Evolutionary conservation across 2,888 invertebrate species (phyloP).

Genomic region (Megastigmus dorsalis): DNA sequence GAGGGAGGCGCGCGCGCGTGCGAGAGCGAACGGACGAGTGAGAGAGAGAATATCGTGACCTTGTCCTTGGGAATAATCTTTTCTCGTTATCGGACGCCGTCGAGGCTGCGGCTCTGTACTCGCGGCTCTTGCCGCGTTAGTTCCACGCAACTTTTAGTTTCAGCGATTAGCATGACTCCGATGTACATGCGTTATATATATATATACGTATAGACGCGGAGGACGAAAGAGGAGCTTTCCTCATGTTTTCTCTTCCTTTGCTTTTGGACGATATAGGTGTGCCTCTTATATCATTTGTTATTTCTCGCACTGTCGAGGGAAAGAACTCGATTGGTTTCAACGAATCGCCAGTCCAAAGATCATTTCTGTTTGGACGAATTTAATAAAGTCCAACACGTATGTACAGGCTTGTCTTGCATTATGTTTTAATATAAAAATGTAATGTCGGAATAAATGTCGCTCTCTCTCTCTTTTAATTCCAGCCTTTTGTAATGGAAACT

Average conservation of each 20-base stretch:
- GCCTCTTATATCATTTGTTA: too few species aligned
- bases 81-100: slow-evolving; percentile 72
- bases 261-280: too few species aligned
- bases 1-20: not conserved
- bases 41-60: slow-evolving; percentile 62
- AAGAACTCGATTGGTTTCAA: too few species aligned
- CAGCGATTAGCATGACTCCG: slow-evolving; percentile 40
- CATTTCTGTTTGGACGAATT: too few species aligned
- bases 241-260: not conserved
- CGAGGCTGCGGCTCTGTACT: slow-evolving; percentile 59
- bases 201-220: too few species aligned
- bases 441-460: not conserved
- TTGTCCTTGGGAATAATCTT: slow-evolving; percentile 74
- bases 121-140: slow-evolving; percentile 10
- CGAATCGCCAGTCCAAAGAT: too few species aligned
- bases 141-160: slow-evolving; percentile 3
- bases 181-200: too few species aligned
- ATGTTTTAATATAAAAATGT: too few species aligned
- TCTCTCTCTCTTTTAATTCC: not conserved
- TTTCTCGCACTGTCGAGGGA: too few species aligned
- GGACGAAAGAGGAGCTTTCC: slow-evolving; percentile 34
- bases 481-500: too few species aligned
- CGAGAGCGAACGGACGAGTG: slow-evolving; percentile 1
- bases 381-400: too few species aligned
- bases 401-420: too few species aligned